These are phyloP conservation scores for Epiblema foenella DNA, from an alignment of 2,888 invertebrate genomes.

Conservation along the genomic window DNA sequence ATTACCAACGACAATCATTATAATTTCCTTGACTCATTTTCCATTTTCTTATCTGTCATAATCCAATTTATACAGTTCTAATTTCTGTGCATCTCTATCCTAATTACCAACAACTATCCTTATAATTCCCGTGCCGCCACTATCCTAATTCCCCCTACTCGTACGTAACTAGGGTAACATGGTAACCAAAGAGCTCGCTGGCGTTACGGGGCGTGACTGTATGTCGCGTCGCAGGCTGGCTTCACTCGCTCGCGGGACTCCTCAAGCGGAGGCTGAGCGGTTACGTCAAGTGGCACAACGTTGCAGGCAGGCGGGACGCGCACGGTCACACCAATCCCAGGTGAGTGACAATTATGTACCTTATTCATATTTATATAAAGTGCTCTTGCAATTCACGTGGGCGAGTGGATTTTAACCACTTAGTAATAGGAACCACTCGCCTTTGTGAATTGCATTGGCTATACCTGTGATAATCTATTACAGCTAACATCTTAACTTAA, in stretches of 20 bases:
- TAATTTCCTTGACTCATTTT: neutral
- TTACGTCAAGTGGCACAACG: constrained; percentile 91
- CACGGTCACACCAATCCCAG: constrained; percentile 59
- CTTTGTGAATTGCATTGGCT: too few relatives aligned
- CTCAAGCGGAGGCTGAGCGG: constrained; percentile 93
- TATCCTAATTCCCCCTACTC: neutral
- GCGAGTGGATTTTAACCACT: too few relatives aligned
- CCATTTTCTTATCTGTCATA: neutral
- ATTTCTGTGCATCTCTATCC: neutral
- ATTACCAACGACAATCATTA: neutral
- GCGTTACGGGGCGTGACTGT: constrained; percentile 51
- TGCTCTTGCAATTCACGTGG: too few relatives aligned
- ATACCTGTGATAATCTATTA: too few relatives aligned
- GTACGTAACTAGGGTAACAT: neutral
- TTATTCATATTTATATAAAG: neutral
- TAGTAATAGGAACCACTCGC: too few relatives aligned
- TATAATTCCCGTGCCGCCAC: neutral
- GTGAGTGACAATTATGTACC: constrained; percentile 55
- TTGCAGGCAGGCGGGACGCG: constrained; percentile 73
- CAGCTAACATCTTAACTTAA: too few relatives aligned
- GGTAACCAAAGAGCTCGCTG: constrained; percentile 51
- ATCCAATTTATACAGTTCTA: neutral
- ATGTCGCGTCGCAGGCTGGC: constrained; percentile 82
- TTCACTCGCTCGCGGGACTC: constrained; percentile 88
- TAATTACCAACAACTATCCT: neutral